Evolutionary conservation across 2,797 vertebrate species (phyloP).

Genomic region (Microhierax caerulescens): DNA sequence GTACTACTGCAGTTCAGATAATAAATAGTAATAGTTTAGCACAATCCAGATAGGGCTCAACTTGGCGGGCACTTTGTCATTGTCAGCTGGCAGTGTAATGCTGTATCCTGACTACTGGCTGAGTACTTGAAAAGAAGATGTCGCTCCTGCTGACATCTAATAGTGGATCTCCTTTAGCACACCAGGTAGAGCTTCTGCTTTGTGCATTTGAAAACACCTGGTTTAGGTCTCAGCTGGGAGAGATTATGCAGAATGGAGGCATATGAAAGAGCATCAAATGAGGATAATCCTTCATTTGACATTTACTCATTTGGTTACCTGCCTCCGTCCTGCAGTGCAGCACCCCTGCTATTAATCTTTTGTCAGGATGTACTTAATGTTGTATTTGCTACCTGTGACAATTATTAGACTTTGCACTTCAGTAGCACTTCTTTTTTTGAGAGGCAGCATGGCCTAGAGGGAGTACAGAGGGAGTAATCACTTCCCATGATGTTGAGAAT

Average conservation of each 20-base stretch:
- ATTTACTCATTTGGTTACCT: slow-evolving; percentile 64
- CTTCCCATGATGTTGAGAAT: not conserved
- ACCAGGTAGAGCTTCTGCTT: slow-evolving; percentile 42
- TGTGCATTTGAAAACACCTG: slow-evolving; percentile 61
- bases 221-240: slow-evolving; percentile 38
- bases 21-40: slow-evolving; percentile 5
- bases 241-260: slow-evolving; percentile 38
- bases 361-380: slow-evolving; percentile 56
- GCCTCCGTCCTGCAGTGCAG: slow-evolving; percentile 35
- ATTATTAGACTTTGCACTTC: slow-evolving; percentile 48
- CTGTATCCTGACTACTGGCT: slow-evolving; percentile 16
- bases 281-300: slow-evolving; percentile 63
- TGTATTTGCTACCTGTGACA: slow-evolving; percentile 46
- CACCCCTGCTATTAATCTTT: slow-evolving; percentile 61
- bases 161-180: slow-evolving; percentile 50
- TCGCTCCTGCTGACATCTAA: slow-evolving; percentile 46
- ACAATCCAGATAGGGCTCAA: not conserved
- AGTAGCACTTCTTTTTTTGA: slow-evolving; percentile 38
- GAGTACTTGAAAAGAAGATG: slow-evolving; percentile 46
- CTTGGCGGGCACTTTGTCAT: not conserved
- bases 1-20: not conserved
- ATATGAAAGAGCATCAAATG: slow-evolving; percentile 33
- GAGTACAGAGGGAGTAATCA: slow-evolving; percentile 9
- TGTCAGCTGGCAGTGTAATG: slow-evolving; percentile 8
- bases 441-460: not conserved